Conservation (phyloP, 2,113 vertebrate genomes). For the Pseudorhombus dupliciocellatus region DNA sequence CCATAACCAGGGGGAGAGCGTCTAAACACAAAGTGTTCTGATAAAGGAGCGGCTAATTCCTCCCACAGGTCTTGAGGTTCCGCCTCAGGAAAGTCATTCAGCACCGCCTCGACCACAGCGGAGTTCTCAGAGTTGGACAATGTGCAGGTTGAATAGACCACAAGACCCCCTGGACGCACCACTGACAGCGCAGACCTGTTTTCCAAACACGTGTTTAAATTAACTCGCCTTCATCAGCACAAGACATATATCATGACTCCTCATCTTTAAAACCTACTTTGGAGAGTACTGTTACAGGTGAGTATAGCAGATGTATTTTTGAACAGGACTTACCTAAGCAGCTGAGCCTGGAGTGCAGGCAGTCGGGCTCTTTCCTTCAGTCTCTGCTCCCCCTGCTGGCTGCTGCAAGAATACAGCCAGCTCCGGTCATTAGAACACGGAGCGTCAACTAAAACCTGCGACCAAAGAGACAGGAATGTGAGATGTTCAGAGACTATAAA, state of each 20-base stretch:
- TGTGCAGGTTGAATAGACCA: slow-evolving; percentile 96
- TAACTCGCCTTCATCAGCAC: background rate
- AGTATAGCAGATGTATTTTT: slow-evolving; percentile 3
- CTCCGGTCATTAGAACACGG: slow-evolving; percentile 97
- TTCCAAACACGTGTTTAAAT: background rate
- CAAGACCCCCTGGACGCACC: slow-evolving; percentile 87
- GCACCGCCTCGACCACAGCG: slow-evolving; percentile 82
- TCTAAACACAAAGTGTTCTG: slow-evolving; percentile 84
- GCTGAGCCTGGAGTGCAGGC: slow-evolving; percentile 76
- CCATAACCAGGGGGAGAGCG: slow-evolving; percentile 37
- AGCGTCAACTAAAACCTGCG: slow-evolving; percentile 84
- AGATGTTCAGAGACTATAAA: slow-evolving; percentile 9
- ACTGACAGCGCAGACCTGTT: slow-evolving; percentile 89
- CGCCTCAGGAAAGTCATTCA: slow-evolving; percentile 80
- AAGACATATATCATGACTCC: background rate
- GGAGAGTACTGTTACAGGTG: background rate
- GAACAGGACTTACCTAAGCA: slow-evolving; percentile 70
- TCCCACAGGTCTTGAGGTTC: slow-evolving; percentile 83
- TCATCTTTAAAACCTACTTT: background rate
- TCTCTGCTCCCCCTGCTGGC: slow-evolving; percentile 75
- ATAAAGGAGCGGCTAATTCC: slow-evolving; percentile 77
- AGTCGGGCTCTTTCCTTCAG: slow-evolving; percentile 73
- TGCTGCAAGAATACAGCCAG: slow-evolving; percentile 86
- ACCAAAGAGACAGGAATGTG: background rate
- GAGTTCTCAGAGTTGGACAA: slow-evolving; percentile 91